These are phyloP conservation scores for Pangasius sanitwongsei DNA, from an alignment of 2,797 vertebrate genomes.

Conservation along the genomic window DNA sequence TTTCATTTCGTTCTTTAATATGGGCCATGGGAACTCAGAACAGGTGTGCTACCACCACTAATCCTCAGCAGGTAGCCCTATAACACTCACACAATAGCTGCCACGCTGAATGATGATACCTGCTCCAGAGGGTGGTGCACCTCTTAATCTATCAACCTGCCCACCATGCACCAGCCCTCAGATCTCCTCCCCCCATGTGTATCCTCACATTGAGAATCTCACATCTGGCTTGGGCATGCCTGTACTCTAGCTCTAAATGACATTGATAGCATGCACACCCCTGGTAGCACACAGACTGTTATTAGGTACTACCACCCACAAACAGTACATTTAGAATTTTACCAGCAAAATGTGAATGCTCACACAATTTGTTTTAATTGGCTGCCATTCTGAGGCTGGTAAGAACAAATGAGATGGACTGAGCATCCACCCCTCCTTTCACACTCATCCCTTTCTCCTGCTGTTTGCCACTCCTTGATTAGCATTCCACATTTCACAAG, in stretches of 20 bases:
- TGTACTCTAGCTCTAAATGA: constrained; percentile 33
- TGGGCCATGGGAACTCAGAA: constrained; percentile 51
- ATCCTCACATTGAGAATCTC: constrained; percentile 48
- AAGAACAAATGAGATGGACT: constrained; percentile 43
- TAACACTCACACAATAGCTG: constrained; percentile 57
- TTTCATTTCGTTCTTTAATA: constrained; percentile 39
- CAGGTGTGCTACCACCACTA: constrained; percentile 54
- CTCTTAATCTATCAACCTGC: constrained; percentile 61
- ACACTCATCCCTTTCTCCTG: constrained; percentile 32
- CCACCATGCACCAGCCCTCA: constrained; percentile 44
- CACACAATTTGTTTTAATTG: constrained; percentile 33
- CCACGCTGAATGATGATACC: constrained; percentile 61
- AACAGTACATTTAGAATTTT: constrained; percentile 27
- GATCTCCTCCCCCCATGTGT: constrained; percentile 45
- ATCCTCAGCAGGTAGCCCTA: constrained; percentile 58
- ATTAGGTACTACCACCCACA: background rate
- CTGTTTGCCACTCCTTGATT: constrained; percentile 34
- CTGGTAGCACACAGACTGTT: constrained; percentile 17
- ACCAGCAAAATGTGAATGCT: constrained; percentile 24
- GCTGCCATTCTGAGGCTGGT: constrained; percentile 17
- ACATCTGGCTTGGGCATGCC: constrained; percentile 36
- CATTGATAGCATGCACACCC: constrained; percentile 24
- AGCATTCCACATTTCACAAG: constrained; percentile 37
- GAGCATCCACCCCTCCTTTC: constrained; percentile 29
- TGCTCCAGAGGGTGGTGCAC: constrained; percentile 57